Conservation (phyloP, 2,797 vertebrate genomes). For the Dallia pectoralis region DNA sequence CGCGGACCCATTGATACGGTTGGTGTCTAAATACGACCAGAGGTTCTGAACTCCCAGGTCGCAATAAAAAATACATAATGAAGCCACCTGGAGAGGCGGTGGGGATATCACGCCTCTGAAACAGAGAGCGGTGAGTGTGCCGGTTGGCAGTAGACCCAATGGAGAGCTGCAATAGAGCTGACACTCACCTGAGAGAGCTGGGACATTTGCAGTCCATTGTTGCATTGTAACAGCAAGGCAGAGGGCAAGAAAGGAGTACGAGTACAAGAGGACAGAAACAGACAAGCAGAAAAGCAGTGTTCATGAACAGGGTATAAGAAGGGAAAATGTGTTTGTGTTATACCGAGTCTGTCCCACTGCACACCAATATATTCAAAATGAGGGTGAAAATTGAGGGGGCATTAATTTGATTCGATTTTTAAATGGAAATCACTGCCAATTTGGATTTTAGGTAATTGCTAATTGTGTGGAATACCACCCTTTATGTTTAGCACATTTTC, state of each 20-base stretch:
- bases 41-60: neutral
- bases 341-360: neutral
- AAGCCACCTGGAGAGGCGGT: too few relatives aligned
- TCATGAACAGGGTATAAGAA: neutral
- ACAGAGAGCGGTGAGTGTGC: neutral
- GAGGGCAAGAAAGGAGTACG: neutral
- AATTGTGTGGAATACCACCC: neutral
- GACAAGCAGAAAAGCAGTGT: neutral
- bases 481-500: neutral
- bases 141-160: neutral
- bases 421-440: too few relatives aligned
- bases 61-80: neutral
- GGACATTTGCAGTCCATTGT: conserved; percentile 41
- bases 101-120: neutral
- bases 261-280: neutral
- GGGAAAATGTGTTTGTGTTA: neutral
- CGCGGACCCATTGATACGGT: neutral
- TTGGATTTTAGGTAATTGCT: neutral
- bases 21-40: neutral
- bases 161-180: neutral
- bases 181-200: conserved; percentile 74
- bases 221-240: conserved; percentile 27
- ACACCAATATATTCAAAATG: neutral
- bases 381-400: neutral
- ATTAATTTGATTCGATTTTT: neutral